Evolutionary conservation across 2,888 invertebrate genomes (phyloP), one percentile per base, ranked within the genome.

Genomic region (Epirrhoe tristata): DNA sequence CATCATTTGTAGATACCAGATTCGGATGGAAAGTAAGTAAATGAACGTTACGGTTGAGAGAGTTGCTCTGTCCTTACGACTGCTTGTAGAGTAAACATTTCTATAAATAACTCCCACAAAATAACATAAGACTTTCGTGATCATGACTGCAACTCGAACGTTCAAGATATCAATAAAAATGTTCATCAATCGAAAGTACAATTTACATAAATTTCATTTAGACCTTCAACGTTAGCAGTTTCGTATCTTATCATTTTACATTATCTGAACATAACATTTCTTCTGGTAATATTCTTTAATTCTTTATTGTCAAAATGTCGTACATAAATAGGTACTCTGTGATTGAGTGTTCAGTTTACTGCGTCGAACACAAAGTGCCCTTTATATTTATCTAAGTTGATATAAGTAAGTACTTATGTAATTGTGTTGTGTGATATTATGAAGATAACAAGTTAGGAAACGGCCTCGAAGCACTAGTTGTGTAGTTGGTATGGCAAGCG

Each of bases 101-200:
- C 79, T 86, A 84, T 81, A 81, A 84, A 86, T 87, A 87, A 79
- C 77, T 60, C 70, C 60, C 74, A 80, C 79, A 80, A 83, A 83
- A 82, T 82, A 81, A 78, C 79, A 81, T 75, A 74, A 69, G 74
- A 71, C 77, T 76, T 58, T 65, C 50, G 69, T 69, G 70, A 66
- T 65, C 52, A 67, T 69, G 70, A 66, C 52, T 52, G 39, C 58
- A 51, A 8, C 58, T 16, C 50, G 34, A 17, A 51, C 36, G 34
- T 17, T 34, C 10, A 34, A 58, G 34, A 16, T 32, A 50, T 58
- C 48, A 48, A 48, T 48, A 14, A 48, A 6, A 0, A 5, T 48
- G 14, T 14, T 6, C 16, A 48, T 16, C 43, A 6, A 17, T 56
- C 17, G 5, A 50, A 8, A 50, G 48, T 48, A 14, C 14, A 48